These are phyloP conservation scores for Propithecus deckenii DNA, from an alignment of 2,797 vertebrate genomes.

Conservation along the genomic window DNA sequence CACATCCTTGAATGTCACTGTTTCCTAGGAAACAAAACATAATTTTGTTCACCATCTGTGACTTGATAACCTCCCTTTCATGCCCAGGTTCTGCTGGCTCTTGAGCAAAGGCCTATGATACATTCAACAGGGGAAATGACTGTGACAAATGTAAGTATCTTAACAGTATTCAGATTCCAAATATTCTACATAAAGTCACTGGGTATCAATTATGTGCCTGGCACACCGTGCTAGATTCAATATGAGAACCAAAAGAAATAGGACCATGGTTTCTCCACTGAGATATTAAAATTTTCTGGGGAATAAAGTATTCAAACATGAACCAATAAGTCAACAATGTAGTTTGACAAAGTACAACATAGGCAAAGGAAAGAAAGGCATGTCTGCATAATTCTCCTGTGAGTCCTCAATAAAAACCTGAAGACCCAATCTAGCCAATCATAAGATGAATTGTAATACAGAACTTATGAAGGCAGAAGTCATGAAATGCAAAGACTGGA, in stretches of 20 bases:
- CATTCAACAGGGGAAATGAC: background rate
- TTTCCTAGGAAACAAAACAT: conserved; percentile 67
- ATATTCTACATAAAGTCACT: background rate
- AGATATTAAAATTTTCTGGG: background rate
- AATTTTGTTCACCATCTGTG: background rate
- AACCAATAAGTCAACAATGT: background rate
- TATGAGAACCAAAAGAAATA: background rate
- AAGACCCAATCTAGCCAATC: background rate
- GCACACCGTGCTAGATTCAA: background rate
- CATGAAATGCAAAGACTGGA: background rate
- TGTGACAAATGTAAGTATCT: background rate
- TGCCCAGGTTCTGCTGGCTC: background rate
- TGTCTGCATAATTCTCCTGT: background rate
- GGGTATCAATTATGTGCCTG: background rate
- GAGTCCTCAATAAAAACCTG: background rate
- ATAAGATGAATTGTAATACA: background rate
- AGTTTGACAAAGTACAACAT: background rate
- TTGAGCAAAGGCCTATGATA: background rate
- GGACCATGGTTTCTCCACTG: background rate
- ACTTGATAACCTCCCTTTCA: background rate
- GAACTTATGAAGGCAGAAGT: background rate
- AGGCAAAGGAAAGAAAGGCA: background rate
- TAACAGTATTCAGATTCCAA: background rate
- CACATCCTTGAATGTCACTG: conserved; percentile 76
- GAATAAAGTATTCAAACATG: conserved; percentile 9